Evolutionary conservation across 2,113 vertebrate species (phyloP).

Genomic region (Mormyrus lacerda): DNA sequence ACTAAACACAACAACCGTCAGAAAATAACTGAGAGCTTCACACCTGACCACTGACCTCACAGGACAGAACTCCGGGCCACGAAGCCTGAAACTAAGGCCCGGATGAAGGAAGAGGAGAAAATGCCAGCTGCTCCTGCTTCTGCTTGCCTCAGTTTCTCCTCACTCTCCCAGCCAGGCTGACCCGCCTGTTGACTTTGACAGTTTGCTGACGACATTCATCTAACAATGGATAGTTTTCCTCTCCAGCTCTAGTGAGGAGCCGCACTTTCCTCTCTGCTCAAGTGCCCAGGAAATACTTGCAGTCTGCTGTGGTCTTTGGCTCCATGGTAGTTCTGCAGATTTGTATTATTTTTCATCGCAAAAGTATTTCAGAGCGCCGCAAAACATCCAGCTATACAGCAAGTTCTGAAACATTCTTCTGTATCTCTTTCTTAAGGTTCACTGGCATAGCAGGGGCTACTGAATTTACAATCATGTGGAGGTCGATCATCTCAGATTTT

Average conservation of each 20-base stretch:
- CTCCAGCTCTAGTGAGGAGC: constrained; percentile 9
- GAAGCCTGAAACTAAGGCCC: background rate
- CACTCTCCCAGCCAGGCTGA: background rate
- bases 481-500: background rate
- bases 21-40: background rate
- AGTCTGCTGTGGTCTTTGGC: background rate
- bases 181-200: constrained; percentile 30
- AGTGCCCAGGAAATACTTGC: background rate
- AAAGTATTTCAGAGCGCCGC: background rate
- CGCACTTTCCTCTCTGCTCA: background rate
- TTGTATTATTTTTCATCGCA: background rate
- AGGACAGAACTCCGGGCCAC: background rate
- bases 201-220: constrained; percentile 26
- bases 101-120: background rate
- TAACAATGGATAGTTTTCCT: constrained; percentile 28
- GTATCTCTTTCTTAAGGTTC: background rate
- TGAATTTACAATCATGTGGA: background rate
- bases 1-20: background rate
- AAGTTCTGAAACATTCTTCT: background rate
- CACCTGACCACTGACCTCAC: background rate
- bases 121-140: background rate
- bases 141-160: background rate
- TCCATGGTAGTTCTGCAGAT: background rate
- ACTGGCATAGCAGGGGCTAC: background rate
- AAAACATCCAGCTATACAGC: background rate